Base-by-base conservation (phyloP, 2,113 vertebrate species). In the Carlito syrichta region DNA sequence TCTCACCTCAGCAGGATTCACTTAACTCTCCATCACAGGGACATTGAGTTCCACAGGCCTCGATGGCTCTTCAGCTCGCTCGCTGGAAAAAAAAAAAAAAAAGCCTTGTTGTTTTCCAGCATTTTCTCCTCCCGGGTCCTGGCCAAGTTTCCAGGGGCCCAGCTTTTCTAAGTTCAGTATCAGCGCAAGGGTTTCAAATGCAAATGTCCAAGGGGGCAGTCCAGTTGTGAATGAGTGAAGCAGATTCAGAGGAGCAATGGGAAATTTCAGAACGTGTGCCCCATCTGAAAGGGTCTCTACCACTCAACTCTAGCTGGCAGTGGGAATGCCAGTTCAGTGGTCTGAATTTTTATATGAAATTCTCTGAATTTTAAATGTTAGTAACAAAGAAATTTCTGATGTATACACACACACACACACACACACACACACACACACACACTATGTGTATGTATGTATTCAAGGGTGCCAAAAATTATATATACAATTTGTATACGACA, bases 51-150 rank as follows among this genome's bases (percentile, higher is more conserved):
- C 92, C 13, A 0, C 0, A 2, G 91, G 78, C 40, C 63, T 66
- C 20, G 0, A 23, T 83, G 74, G 62, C 85, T 92, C 90, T 69
- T 88, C 90, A 82, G 84, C 85, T 25, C 48, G 76, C 54, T 63
- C 66, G 38, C 79, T 58, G 92, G 52, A 92, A 96, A 96, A 91
- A 62, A 96, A 94, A 92, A 92, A 96, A 96, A 91, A 62, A 96
- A 94, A 92, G 63, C 10, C 84, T 63, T 25, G 40, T 35, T 6
- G 0, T 77, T 87, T 58, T 69, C 7, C 7, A 3, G 25, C 10
- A 19, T 62, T 73, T 86, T 63, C 8, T 27, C 0, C 66, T 30
- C 63, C 35, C 2, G 16, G 2, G 22, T 50, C 62, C 63, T 56
- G 48, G 63, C 68, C 27, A 40, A 54, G 63, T 74, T 74, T 88